These are phyloP conservation scores for Leptopilina syphax DNA, from an alignment of 2,888 invertebrate genomes.

Conservation along the genomic window DNA sequence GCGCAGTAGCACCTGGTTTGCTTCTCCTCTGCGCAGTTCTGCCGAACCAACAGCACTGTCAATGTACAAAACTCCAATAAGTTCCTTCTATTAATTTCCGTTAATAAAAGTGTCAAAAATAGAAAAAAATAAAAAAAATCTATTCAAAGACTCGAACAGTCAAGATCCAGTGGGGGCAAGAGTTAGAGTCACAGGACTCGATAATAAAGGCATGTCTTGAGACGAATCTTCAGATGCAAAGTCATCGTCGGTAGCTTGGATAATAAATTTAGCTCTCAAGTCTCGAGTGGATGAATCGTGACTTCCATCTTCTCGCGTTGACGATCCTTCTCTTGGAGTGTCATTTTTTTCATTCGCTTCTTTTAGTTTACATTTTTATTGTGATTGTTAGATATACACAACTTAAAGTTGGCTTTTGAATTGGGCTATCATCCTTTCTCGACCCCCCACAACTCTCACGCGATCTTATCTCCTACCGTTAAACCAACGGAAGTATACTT, in stretches of 20 bases:
- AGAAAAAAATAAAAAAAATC: too few species aligned
- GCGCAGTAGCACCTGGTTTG: too few species aligned
- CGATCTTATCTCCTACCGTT: constrained; percentile 65
- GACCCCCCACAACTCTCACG: constrained; percentile 74
- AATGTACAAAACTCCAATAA: too few species aligned
- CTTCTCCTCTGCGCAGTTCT: too few species aligned
- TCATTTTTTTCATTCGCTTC: constrained; percentile 27
- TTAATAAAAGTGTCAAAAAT: too few species aligned
- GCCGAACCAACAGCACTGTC: too few species aligned
- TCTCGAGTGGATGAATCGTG: constrained; percentile 24
- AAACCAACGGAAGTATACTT: constrained; percentile 10
- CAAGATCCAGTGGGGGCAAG: too few species aligned
- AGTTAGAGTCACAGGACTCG: constrained; percentile 41
- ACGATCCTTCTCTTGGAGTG: constrained; percentile 28
- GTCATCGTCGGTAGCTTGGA: constrained; percentile 46
- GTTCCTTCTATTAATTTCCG: too few species aligned
- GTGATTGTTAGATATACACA: not conserved
- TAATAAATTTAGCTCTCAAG: constrained; percentile 25
- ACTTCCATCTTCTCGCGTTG: constrained; percentile 7
- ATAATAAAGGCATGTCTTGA: constrained; percentile 40
- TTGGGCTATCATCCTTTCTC: constrained; percentile 60
- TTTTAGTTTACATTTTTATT: constrained; percentile 30
- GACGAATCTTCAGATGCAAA: constrained; percentile 42
- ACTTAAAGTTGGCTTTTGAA: constrained; percentile 42
- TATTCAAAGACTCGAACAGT: too few species aligned